Base-by-base conservation (phyloP, 2,888 invertebrate species). In the Protonemura montana region DNA sequence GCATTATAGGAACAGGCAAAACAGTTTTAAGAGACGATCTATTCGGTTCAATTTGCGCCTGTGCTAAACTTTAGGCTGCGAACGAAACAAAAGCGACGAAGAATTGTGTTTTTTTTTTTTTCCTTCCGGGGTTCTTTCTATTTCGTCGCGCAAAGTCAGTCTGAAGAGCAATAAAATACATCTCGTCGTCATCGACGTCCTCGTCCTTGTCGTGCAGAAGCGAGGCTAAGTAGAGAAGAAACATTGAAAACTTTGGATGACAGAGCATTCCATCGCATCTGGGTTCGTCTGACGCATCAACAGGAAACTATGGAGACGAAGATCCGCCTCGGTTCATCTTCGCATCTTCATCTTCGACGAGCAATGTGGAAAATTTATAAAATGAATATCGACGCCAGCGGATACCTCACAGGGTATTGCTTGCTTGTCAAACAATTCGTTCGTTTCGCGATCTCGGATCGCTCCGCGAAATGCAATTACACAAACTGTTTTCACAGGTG, bases 201-300 rank as follows among this genome's bases (percentile, higher is more conserved):
- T 59, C 59, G 59, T 13, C 59, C 16, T 59, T 21, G 21, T 13
- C 59, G 59, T 59, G 16, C 25, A 42, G 76, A 28, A 81, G 85
- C 42, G n/a, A 35, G 35, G 86, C 80, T 86, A 81, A 86, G 81
- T 85, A 80, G 76, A 85, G 76, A 86, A 86, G 76, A 86, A 85
- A 86, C 86, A 85, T 81, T 85, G 86, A 80, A 86, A 86, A 85
- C 84, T 86, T 78, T 28, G 86, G 59, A 35, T 86, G 86, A 85
- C 86, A 86, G 86, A 78, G 80, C 59, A 10, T 10, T 6, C 10
- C 35, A 29, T 35, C 86, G 29, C 26, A 16, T 76, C 76, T 84
- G 59, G 76, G 27, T 28, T 76, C 84, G 84, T 28, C 13, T 84
- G 84, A 84, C 84, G 76, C 41, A 27, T n/a, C 28, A 84, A 84